These are phyloP conservation scores for Oxycera nigricornis DNA, from an alignment of 2,888 invertebrate species.

Conservation along the genomic window DNA sequence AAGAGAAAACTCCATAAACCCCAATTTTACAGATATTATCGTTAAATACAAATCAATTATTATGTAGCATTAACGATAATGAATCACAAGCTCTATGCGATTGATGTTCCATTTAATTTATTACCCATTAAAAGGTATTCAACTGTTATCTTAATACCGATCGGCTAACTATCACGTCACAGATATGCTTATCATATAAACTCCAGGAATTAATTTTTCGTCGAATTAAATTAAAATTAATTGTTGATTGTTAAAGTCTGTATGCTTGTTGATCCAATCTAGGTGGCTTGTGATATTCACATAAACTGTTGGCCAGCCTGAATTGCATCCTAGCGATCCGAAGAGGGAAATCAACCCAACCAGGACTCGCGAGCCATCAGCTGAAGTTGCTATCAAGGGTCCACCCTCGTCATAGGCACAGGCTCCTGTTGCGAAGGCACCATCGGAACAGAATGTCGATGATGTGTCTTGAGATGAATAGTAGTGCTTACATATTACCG, in stretches of 20 bases:
- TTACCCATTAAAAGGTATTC: not conserved
- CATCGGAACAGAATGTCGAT: slow-evolving; percentile 59
- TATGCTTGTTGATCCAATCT: slow-evolving; percentile 32
- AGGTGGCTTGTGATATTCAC: slow-evolving; percentile 33
- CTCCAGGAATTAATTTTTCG: not conserved
- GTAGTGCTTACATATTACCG: slow-evolving; percentile 58
- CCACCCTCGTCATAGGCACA: slow-evolving; percentile 58
- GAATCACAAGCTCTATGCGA: too few species aligned
- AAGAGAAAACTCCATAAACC: too few species aligned
- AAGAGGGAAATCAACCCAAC: slow-evolving; percentile 60
- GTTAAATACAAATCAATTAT: too few species aligned
- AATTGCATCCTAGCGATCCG: slow-evolving; percentile 52
- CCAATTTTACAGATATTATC: too few species aligned
- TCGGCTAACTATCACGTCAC: not conserved
- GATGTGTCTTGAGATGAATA: slow-evolving; percentile 58
- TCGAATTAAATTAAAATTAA: too few species aligned
- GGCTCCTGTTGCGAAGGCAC: slow-evolving; percentile 56
- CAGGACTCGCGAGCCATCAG: slow-evolving; percentile 53
- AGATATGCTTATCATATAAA: not conserved
- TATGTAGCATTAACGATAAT: too few species aligned
- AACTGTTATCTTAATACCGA: not conserved
- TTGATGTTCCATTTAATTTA: not conserved
- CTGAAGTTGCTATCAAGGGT: slow-evolving; percentile 48
- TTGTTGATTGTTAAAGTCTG: too few species aligned
- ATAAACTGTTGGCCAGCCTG: slow-evolving; percentile 43